Base-by-base conservation (phyloP, 2,797 vertebrate species). In the Heterohyrax brucei region DNA sequence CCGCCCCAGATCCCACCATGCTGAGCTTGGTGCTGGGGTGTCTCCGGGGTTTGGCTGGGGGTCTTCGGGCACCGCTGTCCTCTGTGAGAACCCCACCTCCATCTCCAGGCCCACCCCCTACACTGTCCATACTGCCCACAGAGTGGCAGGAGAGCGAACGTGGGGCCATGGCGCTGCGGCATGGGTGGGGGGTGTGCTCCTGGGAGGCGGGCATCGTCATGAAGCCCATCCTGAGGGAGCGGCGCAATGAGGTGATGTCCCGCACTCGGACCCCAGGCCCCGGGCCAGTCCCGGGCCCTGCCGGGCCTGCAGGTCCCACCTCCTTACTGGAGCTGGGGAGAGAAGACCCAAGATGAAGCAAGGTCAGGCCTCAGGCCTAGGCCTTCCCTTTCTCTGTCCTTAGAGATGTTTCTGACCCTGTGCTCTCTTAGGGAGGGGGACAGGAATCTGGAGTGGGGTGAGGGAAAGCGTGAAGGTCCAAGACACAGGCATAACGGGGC, bases 181-280 rank as follows among this genome's bases (percentile, higher is more conserved):
- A 99, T 81, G 99, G 99, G 97, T 99, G 99, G 33, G 99, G 99
- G 33, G 99, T 99, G 62, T 99, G 99, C 98, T 99, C 99, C 98
- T 99, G 99, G 93, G 99, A 99, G 70, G 99, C 99, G 0, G 99
- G 99, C 99, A 99, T 99, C 33, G 99, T 99, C 99, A 99, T 99
- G 98, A 99, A 99, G 86, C 99, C 99, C 99, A 99, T 99, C 50
- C 99, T 99, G 98, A 99, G 99, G 94, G 99, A 99, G 1, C 99
- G 99, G 24, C 99, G 99, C 95, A 99, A 99, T 1, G 99, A 99
- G 78, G 99, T 99, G 97, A 99, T 98, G 98, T 99, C 99, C 93
- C 99, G 98, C 76, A 99, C 99, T 0, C 97, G 96, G 98, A 99
- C 84, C 98, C 99, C 33, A 98, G 99, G 66, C 98, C 99, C 97